Conservation (phyloP, 2,797 vertebrate species). For the Luscinia megarhynchos region DNA sequence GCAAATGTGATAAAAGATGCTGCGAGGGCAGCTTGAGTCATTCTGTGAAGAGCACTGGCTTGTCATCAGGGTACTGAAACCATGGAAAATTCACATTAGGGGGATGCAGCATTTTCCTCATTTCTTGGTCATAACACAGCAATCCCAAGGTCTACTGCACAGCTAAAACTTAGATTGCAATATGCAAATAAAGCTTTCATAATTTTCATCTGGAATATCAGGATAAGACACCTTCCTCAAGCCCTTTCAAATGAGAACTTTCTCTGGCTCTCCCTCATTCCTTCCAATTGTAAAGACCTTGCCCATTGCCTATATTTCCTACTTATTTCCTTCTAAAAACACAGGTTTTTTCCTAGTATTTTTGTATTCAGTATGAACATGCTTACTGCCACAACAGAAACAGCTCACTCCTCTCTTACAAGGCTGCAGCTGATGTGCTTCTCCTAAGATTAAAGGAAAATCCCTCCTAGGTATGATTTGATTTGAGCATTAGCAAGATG, state of each 20-base stretch:
- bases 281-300: neutral
- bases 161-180: neutral
- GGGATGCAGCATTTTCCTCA: neutral
- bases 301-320: neutral
- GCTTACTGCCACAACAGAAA: neutral
- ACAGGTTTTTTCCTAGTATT: fast-evolving
- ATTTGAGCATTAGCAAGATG: neutral
- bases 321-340: neutral
- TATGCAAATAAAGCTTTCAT: neutral
- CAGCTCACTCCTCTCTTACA: neutral
- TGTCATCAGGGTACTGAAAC: neutral
- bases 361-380: neutral
- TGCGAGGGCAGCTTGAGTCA: neutral
- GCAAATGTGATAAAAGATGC: conserved; percentile 9
- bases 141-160: neutral
- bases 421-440: neutral
- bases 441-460: conserved; percentile 3
- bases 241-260: neutral
- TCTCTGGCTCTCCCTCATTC: neutral
- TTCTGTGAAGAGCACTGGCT: neutral
- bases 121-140: neutral
- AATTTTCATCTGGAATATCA: neutral
- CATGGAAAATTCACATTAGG: neutral
- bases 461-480: neutral
- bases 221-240: neutral